phyloP scores from a whole-genome alignment of 2,888 invertebrate species.

The Cerceris ruficornis region DNA sequence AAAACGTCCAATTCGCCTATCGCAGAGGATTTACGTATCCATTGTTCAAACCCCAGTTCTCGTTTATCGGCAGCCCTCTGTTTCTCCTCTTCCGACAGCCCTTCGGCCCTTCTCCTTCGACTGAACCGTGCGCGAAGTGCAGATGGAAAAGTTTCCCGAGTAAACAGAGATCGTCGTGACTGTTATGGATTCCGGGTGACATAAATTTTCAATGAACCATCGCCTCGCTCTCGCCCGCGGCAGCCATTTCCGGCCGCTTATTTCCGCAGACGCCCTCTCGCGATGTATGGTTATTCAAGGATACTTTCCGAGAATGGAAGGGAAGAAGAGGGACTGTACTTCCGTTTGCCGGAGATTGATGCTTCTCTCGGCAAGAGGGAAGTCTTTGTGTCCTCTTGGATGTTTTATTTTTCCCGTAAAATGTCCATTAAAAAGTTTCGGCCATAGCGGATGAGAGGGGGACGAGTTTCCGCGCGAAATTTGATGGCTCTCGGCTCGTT shows the following conservation, averaged over 20 bases:
- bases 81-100: constrained; percentile 1
- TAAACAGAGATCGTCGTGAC: constrained; percentile 34
- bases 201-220: constrained; percentile 42
- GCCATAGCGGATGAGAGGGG: neutral
- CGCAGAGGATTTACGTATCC: too few relatives aligned
- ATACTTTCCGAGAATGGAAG: neutral
- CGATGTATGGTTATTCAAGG: neutral
- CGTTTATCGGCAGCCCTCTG: constrained; percentile 19
- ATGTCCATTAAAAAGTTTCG: neutral
- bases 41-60: too few relatives aligned
- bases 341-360: constrained; percentile 30
- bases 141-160: constrained; percentile 45
- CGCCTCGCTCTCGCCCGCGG: constrained; percentile 12
- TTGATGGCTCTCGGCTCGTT: neutral
- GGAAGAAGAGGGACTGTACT: too few relatives aligned
- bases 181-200: constrained; percentile 30
- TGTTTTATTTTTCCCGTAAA: neutral
- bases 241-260: constrained; percentile 28
- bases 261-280: constrained; percentile 22
- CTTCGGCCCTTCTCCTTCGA: neutral
- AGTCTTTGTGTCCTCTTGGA: neutral
- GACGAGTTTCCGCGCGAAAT: too few relatives aligned
- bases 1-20: too few relatives aligned
- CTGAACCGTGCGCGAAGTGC: constrained; percentile 23
- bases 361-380: constrained; percentile 9